Evolutionary conservation across 2,113 vertebrate genomes (phyloP), one percentile per base, ranked within the genome.

Genomic region (Camelus dromedarius): DNA sequence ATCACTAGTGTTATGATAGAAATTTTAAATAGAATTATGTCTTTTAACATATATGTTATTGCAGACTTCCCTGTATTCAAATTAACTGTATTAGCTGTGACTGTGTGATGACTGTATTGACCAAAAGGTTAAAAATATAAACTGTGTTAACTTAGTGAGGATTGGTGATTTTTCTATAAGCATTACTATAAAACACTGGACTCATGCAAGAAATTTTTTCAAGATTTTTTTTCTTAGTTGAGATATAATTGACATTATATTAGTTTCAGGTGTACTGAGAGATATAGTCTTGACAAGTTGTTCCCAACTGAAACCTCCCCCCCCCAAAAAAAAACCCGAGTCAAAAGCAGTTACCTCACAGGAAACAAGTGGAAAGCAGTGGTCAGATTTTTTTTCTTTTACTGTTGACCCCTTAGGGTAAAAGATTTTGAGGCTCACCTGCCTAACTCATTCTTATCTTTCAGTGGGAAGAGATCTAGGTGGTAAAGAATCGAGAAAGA

Each of bases 351-450:
- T 73, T 93, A 77, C 22, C 22, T 87, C 42, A 46, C 5, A 72
- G 48, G 60, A 96, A 76, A 93, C n/a, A 87, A 84, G 35, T 77
- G 7, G 56, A 56, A 77, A 90, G 8, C 52, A 67, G 38, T 64
- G 28, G 46, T 16, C n/a, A 70, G 35, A 4, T 72, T 35, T 83
- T 91, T 91, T 88, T 89, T 82, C 38, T 87, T 77, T 96, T 14
- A 58, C 20, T 28, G n/a, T 77, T 66, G 28, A 52, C 30, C 35
- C 56, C 19, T 93, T 50, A 77, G 64, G 50, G 84, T 76, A 42
- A 87, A 84, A 80, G 50, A 75, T 26, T 75, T 88, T 69, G 20
- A 54, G 70, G 24, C 20, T 73, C 28, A 42, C 9, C 12, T 54
- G n/a, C 18, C 66, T 75, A 79, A 94, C 15, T 4, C 16, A 32